These are phyloP conservation scores for Macroteleia sp. DNA, from an alignment of 2,888 invertebrate species.

Conservation along the genomic window DNA sequence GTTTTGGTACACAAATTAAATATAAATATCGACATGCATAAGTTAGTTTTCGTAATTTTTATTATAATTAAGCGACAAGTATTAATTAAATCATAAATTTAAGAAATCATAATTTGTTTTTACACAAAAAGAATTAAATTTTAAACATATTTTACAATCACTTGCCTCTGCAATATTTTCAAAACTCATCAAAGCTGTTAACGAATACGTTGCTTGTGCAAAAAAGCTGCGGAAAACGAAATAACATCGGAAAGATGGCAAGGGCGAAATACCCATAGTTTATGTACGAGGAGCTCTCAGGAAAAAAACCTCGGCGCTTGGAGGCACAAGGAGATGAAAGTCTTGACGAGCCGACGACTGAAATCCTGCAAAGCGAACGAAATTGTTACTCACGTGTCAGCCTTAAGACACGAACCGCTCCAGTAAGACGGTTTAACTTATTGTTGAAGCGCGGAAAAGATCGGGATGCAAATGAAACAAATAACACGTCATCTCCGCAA, in stretches of 20 bases:
- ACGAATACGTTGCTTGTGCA: constrained; percentile 3
- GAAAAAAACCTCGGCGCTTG: neutral
- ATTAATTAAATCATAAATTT: no score
- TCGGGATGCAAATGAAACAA: constrained; percentile 50
- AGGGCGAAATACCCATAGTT: constrained; percentile 26
- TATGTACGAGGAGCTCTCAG: neutral
- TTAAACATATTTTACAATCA: no score
- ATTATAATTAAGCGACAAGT: no score
- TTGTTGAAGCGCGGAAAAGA: constrained; percentile 24
- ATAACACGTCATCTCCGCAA: constrained; percentile 8
- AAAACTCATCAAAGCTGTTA: constrained; percentile 17
- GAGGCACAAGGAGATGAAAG: constrained; percentile 27
- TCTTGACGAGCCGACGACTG: constrained; percentile 55
- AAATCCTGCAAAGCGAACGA: constrained; percentile 53
- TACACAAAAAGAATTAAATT: no score
- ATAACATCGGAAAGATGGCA: constrained; percentile 18
- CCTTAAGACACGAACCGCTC: constrained; percentile 36
- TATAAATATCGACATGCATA: no score
- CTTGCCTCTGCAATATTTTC: no score
- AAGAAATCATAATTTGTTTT: no score
- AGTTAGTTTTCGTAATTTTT: no score
- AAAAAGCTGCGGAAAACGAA: constrained; percentile 17
- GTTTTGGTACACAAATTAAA: no score
- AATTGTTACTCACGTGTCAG: constrained; percentile 65
- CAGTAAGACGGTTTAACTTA: constrained; percentile 58